Conservation (phyloP, 1,140 invertebrate species). For the Proctacanthus coquilletti region DNA sequence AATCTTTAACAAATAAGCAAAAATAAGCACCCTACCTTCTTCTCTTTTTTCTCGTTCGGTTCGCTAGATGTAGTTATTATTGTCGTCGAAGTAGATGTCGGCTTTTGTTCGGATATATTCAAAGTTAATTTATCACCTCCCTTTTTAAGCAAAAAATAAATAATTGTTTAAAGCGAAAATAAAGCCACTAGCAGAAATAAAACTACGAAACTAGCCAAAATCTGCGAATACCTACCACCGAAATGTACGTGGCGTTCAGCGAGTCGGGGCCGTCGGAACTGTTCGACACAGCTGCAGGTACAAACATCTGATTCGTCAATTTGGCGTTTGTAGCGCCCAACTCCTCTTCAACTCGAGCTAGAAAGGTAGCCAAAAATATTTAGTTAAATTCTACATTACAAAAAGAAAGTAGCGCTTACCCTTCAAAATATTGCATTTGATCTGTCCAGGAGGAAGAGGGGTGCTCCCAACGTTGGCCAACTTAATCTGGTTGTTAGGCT, state of each 20-base stretch:
- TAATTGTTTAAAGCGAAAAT: constrained; percentile 6
- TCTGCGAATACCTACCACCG: constrained; percentile 45
- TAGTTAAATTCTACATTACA: not conserved
- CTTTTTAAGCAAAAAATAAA: constrained; percentile 19
- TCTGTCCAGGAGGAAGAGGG: constrained; percentile 66
- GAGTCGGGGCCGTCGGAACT: constrained; percentile 28
- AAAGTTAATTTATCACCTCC: constrained; percentile 62
- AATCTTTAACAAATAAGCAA: too few relatives aligned
- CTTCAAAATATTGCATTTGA: constrained; percentile 92
- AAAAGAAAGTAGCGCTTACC: constrained; percentile 33
- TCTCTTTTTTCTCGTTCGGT: too few relatives aligned
- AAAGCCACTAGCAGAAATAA: constrained; percentile 3
- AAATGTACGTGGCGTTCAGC: constrained; percentile 49
- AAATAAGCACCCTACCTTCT: too few relatives aligned
- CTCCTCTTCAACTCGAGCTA: constrained; percentile 43
- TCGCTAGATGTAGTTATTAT: constrained; percentile 7
- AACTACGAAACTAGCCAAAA: constrained; percentile 7
- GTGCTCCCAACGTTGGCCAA: constrained; percentile 38
- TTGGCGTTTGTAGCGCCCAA: constrained; percentile 34
- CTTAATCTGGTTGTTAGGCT: constrained; percentile 51
- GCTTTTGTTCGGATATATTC: constrained; percentile 36
- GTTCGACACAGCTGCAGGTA: constrained; percentile 30
- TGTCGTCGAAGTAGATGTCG: constrained; percentile 8
- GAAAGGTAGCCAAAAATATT: not conserved
- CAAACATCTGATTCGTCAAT: constrained; percentile 38